Conservation (phyloP, 1,140 invertebrate species). For the Caenorhabditis elegans region DNA sequence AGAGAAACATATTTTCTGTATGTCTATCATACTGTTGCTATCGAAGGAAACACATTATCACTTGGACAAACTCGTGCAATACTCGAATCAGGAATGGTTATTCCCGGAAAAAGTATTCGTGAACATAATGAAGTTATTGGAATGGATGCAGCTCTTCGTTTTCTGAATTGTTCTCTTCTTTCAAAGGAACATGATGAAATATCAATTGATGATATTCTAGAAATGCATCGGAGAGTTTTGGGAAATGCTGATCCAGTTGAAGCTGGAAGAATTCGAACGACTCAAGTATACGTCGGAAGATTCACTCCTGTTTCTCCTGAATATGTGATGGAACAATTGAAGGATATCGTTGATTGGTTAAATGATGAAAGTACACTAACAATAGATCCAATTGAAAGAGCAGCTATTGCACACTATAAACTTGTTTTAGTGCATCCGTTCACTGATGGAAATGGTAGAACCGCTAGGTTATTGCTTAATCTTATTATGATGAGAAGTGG, state of each 20-base stretch:
- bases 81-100: conserved; percentile 84
- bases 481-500: conserved; percentile 95
- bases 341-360: conserved; percentile 82
- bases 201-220: conserved; percentile 81
- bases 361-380: conserved; percentile 80
- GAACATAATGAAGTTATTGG: conserved; percentile 90
- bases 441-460: conserved; percentile 80
- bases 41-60: conserved; percentile 95
- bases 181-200: conserved; percentile 69
- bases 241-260: conserved; percentile 77
- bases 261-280: conserved; percentile 69
- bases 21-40: conserved; percentile 94
- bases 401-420: conserved; percentile 92
- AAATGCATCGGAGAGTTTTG: conserved; percentile 87
- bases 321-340: conserved; percentile 82
- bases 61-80: conserved; percentile 87
- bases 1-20: conserved; percentile 74
- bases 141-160: conserved; percentile 89
- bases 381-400: conserved; percentile 85
- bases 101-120: conserved; percentile 87
- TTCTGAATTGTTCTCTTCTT: conserved; percentile 86
- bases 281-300: conserved; percentile 65
- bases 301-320: conserved; percentile 71
- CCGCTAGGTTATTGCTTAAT: conserved; percentile 91
- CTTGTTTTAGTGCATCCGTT: conserved; percentile 72